Conservation (phyloP, 2,113 vertebrate genomes). For the Ia io region DNA sequence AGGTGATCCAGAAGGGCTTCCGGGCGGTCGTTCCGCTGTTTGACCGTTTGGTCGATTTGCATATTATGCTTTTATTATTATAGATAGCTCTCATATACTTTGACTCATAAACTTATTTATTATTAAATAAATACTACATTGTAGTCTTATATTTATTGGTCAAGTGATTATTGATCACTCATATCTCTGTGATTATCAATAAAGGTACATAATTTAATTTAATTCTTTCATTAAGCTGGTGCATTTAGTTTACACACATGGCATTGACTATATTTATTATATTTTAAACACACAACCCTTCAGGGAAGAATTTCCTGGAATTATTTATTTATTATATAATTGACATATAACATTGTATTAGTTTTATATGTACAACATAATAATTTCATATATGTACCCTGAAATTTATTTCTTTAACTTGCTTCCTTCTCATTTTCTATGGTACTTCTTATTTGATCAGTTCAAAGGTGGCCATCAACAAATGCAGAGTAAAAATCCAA, state of each 20-base stretch:
- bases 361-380: background rate
- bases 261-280: background rate
- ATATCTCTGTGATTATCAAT: background rate
- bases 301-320: background rate
- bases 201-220: background rate
- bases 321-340: background rate
- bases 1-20: too few relatives aligned
- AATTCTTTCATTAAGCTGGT: background rate
- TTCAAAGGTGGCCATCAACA: background rate
- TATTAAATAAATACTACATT: background rate
- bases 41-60: too few relatives aligned
- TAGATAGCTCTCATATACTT: background rate
- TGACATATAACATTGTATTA: background rate
- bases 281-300: background rate
- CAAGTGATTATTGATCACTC: background rate
- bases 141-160: background rate
- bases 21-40: too few relatives aligned
- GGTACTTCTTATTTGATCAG: background rate
- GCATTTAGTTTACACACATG: constrained; percentile 1
- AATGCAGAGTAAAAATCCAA: background rate
- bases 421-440: background rate
- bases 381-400: background rate
- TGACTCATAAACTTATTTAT: background rate
- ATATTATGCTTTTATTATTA: too few relatives aligned
- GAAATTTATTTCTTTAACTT: background rate